A percentile compares a stretch with the other conserved stretches of the same genome.
These are phyloP conservation scores for Belgica antarctica DNA, from an alignment of 2,888 invertebrate species.

Conservation along the genomic window DNA sequence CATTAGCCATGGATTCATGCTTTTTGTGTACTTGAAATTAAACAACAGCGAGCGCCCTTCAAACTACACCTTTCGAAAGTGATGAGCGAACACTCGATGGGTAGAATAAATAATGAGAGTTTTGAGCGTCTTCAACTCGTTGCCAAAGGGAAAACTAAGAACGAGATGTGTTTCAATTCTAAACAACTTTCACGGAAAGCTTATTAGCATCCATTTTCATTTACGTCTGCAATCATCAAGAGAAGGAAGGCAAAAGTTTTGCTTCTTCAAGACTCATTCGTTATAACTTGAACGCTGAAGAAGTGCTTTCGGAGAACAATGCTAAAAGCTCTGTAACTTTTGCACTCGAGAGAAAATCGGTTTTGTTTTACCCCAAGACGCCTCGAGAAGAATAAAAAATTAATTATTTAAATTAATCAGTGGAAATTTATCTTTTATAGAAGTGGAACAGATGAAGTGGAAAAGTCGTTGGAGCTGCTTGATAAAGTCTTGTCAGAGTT, in stretches of 20 bases:
- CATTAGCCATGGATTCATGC: too few species aligned
- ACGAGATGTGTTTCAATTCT: constrained; percentile 2
- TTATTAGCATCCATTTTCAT: not conserved
- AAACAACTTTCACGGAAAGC: not conserved
- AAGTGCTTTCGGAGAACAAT: too few species aligned
- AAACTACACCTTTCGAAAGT: not conserved
- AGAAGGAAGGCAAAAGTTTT: not conserved
- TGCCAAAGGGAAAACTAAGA: not conserved
- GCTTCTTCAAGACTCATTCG: not conserved
- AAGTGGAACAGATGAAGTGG: constrained; percentile 67
- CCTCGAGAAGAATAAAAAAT: not conserved
- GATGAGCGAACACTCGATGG: not conserved
- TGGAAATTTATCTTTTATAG: constrained; percentile 19
- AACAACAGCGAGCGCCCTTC: not conserved
- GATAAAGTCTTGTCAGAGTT: constrained; percentile 88
- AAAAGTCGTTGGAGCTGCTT: constrained; percentile 81
- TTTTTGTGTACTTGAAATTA: not conserved
- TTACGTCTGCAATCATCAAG: not conserved
- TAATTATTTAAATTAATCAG: constrained; percentile 14
- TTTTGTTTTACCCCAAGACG: too few species aligned
- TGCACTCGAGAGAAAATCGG: too few species aligned
- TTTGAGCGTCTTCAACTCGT: not conserved
- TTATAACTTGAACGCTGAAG: too few species aligned
- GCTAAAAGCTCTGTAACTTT: too few species aligned
- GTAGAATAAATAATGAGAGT: not conserved